Base-by-base conservation (phyloP, 2,888 invertebrate genomes). In the Labia minor region DNA sequence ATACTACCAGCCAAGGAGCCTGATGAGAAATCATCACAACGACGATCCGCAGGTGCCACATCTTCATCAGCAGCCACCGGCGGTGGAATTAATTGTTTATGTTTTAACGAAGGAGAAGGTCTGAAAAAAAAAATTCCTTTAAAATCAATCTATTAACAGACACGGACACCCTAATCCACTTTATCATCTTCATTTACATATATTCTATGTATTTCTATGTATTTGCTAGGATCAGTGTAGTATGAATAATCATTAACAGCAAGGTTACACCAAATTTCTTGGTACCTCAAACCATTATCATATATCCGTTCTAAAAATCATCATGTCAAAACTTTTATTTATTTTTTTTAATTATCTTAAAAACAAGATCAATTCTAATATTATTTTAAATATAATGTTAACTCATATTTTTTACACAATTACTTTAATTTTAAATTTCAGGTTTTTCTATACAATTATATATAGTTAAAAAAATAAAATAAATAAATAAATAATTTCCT, bases 41-140 rank as follows among this genome's bases (percentile, higher is more conserved):
- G 75, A 69, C 77, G 77, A 66, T 76, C 73, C 75, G 82, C 82
- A 75, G 66, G 20, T 16, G 61, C 65, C 19, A 67, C 80, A 78
- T 80, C 71, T 66, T 70, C 75, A 21, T 77, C 77, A 21, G 77
- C 76, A 61, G 81, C 78, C 73, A 83, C 77, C 73, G 49, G 49
- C 8, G 49, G 49, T n/a, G 49, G 49, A 49, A 49, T 49, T n/a
- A 49, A 16, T 49, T 81, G 82, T 73, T 83, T 83, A 73, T 81
- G 82, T 75, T 84, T 84, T 72, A 82, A 75, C 72, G 82, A 83
- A 68, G 85, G 82, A 65, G 87, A 86, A 70, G 87, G 87, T 72
- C 87, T 87, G 72, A 2, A 70, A 71, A 19, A 21, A 73, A 65
- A 65, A n/a, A 68, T 21, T 33, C 33, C 33, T 33, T 6, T 33